Percentiles rank a stretch among this genome's conserved stretches.
Evolutionary conservation across 2,113 vertebrate species (phyloP).

Genomic region (Ovis canadensis): DNA sequence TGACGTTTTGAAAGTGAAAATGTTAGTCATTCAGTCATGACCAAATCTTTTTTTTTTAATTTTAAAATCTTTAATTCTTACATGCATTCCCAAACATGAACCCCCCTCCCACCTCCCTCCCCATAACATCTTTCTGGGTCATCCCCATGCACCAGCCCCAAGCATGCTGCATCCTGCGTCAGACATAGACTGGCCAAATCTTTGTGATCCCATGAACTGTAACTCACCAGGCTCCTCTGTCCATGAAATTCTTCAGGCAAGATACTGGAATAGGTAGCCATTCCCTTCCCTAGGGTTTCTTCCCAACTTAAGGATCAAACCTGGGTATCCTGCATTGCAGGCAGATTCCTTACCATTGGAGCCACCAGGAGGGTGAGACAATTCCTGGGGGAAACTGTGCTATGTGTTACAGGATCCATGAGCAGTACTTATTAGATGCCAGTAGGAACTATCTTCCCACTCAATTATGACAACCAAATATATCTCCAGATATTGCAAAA

Average conservation of each 20-base stretch:
- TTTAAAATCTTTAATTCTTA: no score
- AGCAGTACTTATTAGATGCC: not conserved
- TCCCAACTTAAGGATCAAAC: not conserved
- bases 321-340: not conserved
- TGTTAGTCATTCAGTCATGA: not conserved
- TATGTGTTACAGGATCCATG: not conserved
- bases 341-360: not conserved
- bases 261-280: not conserved
- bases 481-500: not conserved
- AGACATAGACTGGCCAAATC: rapidly evolving
- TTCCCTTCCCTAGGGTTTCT: not conserved
- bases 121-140: no score
- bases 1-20: not conserved
- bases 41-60: rapidly evolving
- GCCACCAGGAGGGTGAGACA: not conserved
- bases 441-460: not conserved
- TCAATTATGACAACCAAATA: not conserved
- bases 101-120: no score
- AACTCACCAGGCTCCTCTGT: not conserved
- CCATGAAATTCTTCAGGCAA: not conserved
- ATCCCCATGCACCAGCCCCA: no score
- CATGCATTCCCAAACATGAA: no score
- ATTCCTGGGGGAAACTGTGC: not conserved
- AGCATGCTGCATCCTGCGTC: no score
- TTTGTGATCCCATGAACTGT: not conserved